Evolutionary conservation across 2,888 invertebrate species (phyloP), one percentile per base, ranked within the genome.

Genomic region (Microplitis deprimator): DNA sequence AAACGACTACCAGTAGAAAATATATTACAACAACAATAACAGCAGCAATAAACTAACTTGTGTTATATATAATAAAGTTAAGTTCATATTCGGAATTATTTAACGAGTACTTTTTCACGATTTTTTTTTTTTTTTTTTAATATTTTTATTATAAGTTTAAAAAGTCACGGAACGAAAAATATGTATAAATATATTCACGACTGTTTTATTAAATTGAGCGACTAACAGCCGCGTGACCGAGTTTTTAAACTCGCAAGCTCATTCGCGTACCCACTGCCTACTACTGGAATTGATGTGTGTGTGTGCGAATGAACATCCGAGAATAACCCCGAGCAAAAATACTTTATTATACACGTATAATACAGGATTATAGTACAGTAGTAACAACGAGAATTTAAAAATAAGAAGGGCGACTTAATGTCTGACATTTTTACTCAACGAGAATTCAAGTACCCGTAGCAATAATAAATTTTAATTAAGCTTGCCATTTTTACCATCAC

Each of bases 191-290:
- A 60, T 67, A 73, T 73, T 73, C 81, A 79, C 79, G 71, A 79
- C 81, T 84, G 82, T 86, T 86, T 84, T 82, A 85, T 86, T 85
- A 85, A 86, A 86, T 85, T 84, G 84, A 79, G 81, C 81, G 81
- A 82, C 83, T 82, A 83, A 85, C 84, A 84, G 82, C 83, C 81
- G 79, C 78, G 80, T 83, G 84, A 82, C 82, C 81, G 82, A 84
- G 79, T 85, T 83, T 86, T 85, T 85, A 82, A 85, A 81, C 83
- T 83, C 77, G 29, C 29, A 29, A 29, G 29, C 29, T 29, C 29
- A 29, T 29, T 29, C 29, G 69, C 60, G 60, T 68, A 50, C 13
- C 38, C 62, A 73, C 40, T 69, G 50, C 68, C 70, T 68, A 40
- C 50, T 50, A 10, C 4, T 1, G 50, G 50, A 8, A 50, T 50